These are phyloP conservation scores for Ectobius pallidus DNA, from an alignment of 2,888 invertebrate genomes.

Conservation along the genomic window DNA sequence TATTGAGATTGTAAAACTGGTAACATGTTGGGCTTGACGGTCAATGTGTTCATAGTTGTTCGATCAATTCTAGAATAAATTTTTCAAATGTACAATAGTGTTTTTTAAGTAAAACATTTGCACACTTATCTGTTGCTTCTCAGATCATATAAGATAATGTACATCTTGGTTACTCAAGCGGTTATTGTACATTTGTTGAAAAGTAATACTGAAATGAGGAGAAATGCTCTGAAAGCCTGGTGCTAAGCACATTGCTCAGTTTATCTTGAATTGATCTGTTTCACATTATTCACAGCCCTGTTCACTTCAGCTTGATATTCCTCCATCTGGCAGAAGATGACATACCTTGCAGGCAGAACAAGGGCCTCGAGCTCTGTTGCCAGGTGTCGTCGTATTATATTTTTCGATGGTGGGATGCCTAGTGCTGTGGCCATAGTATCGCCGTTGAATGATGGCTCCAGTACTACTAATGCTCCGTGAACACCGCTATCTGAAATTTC, in stretches of 20 bases:
- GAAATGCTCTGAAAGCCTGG: too few relatives aligned
- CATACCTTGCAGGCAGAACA: conserved; percentile 91
- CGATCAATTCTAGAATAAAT: too few relatives aligned
- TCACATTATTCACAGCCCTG: conserved; percentile 57
- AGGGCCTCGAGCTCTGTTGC: conserved; percentile 90
- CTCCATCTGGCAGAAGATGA: conserved; percentile 85
- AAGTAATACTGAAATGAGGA: too few relatives aligned
- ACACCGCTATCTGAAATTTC: conserved; percentile 86
- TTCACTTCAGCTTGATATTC: conserved; percentile 80
- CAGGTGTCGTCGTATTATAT: conserved; percentile 90
- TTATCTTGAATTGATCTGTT: conserved; percentile 45
- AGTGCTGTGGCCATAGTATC: conserved; percentile 94
- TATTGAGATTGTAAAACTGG: too few relatives aligned
- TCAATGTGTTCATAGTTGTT: too few relatives aligned
- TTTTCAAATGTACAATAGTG: too few relatives aligned
- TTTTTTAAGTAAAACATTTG: too few relatives aligned
- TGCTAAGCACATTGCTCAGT: too few relatives aligned
- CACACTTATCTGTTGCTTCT: too few relatives aligned
- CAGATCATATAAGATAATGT: too few relatives aligned
- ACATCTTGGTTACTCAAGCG: not conserved
- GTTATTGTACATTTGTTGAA: not conserved
- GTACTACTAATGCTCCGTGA: conserved; percentile 90
- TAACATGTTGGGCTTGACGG: too few relatives aligned
- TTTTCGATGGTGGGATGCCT: conserved; percentile 90
- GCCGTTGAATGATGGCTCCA: conserved; percentile 92